Conservation (phyloP, 2,888 invertebrate genomes). For the Onchidella celtica region DNA sequence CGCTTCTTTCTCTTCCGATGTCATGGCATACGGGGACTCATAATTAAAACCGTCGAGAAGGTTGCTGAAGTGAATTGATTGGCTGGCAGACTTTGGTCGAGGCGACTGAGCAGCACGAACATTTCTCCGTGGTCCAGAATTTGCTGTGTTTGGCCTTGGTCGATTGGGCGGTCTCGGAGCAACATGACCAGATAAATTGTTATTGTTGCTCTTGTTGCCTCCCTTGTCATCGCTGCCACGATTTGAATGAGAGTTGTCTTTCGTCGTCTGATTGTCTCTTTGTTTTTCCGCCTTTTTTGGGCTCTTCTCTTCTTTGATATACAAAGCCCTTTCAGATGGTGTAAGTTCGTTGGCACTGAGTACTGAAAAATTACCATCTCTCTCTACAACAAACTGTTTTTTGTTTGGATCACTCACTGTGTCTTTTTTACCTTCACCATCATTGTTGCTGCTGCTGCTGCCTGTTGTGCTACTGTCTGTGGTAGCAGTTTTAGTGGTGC, state of each 20-base stretch:
- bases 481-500: not conserved
- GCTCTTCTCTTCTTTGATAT: constrained; percentile 23
- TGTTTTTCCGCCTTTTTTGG: constrained; percentile 1
- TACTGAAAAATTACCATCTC: constrained; percentile 75
- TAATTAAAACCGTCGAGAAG: constrained; percentile 65
- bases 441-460: not conserved
- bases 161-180: constrained; percentile 38
- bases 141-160: constrained; percentile 68
- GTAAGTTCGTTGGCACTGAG: constrained; percentile 72
- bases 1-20: constrained; percentile 66
- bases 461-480: no score
- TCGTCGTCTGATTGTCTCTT: constrained; percentile 23
- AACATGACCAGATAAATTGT: constrained; percentile 25
- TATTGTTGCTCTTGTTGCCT: not conserved
- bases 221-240: constrained; percentile 35
- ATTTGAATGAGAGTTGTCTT: not conserved
- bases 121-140: constrained; percentile 55
- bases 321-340: constrained; percentile 59
- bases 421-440: constrained; percentile 4
- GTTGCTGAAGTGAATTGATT: constrained; percentile 60
- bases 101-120: constrained; percentile 56
- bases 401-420: constrained; percentile 50
- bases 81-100: constrained; percentile 69
- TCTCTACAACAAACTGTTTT: constrained; percentile 75
- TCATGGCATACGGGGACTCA: constrained; percentile 75